Evolutionary conservation across 2,797 vertebrate genomes (phyloP).

Genomic region (Lithobates sylvaticus): DNA sequence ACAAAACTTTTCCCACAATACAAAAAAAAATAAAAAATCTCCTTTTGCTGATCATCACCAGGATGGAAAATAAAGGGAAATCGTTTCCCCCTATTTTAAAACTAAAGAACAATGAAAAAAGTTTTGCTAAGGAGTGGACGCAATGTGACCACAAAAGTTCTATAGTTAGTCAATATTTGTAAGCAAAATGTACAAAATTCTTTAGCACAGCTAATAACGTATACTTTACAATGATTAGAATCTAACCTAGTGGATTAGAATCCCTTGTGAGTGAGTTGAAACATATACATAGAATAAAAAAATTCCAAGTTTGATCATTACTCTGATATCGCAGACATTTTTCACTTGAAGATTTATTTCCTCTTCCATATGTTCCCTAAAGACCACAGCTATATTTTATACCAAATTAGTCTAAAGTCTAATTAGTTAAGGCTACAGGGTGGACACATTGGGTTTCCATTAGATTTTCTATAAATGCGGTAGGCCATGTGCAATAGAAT

Average conservation of each 20-base stretch:
- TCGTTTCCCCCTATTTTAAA: too few relatives aligned
- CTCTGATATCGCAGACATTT: not conserved
- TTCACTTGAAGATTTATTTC: not conserved
- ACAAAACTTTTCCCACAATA: too few relatives aligned
- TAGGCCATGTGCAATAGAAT: not conserved
- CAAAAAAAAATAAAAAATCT: too few relatives aligned
- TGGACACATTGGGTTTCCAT: conserved; percentile 24
- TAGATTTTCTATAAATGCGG: not conserved
- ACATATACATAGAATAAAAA: not conserved
- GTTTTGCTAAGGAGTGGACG: not conserved
- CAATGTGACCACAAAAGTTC: not conserved
- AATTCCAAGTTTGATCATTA: not conserved
- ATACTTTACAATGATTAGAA: too few relatives aligned
- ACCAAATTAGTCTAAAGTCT: conserved; percentile 20
- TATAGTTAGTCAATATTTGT: not conserved
- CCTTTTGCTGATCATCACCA: too few relatives aligned
- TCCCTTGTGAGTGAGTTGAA: not conserved
- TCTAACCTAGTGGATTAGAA: not conserved
- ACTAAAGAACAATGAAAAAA: too few relatives aligned
- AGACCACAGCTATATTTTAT: not conserved
- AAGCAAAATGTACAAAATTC: not conserved
- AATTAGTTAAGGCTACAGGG: conserved; percentile 5
- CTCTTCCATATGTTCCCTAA: not conserved
- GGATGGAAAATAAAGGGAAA: too few relatives aligned
- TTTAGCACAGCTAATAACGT: too few relatives aligned